Base-by-base conservation (phyloP, 2,797 vertebrate genomes). In the Scarus forsteni region DNA sequence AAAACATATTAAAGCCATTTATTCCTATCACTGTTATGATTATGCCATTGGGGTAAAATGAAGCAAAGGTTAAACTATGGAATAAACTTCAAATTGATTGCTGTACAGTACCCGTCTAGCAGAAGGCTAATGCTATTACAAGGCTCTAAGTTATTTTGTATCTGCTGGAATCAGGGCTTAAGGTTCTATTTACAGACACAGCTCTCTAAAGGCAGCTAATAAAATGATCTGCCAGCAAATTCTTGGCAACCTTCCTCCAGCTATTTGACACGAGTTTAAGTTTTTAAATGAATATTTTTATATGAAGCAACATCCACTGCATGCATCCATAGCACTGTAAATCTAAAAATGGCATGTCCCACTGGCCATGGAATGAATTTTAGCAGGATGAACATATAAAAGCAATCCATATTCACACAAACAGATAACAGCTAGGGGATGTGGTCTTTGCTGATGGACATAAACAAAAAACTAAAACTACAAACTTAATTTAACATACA, bases 181-280 rank as follows among this genome's bases (percentile, higher is more conserved):
- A 68, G 59, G 6, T 72, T 74, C 57, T 0, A 8, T 71, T 55
- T 75, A 56, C 50, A 73, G 48, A 57, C 15, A 49, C 51, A 27
- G 10, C 39, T 66, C 65, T 77, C 62, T 63, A 75, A 56, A 80
- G 71, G 66, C 43, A 1, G 43, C 27, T 43, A 14, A n/a, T 56
- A 79, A n/a, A n/a, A 77, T 57, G 74, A 83, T 82, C 68, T 27
- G 35, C 51, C 53, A 58, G 43, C 46, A 65, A 53, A 70, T 75
- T 45, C 48, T 65, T 66, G n/a, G 55, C 49, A 64, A 43, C 42
- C 52, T 53, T 77, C 62, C 71, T 77, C 14, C 19, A 60, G 55
- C 60, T 50, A 11, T 70, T 49, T 77, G 66, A 64, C 34, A 51
- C 16, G 10, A 42, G 46, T 39, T 1, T 16, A 39, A 18, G 7